A percentile compares a stretch with the other conserved stretches of the same genome.
Evolutionary conservation across 2,888 invertebrate genomes (phyloP).

Genomic region (Heteromurus nitidus): DNA sequence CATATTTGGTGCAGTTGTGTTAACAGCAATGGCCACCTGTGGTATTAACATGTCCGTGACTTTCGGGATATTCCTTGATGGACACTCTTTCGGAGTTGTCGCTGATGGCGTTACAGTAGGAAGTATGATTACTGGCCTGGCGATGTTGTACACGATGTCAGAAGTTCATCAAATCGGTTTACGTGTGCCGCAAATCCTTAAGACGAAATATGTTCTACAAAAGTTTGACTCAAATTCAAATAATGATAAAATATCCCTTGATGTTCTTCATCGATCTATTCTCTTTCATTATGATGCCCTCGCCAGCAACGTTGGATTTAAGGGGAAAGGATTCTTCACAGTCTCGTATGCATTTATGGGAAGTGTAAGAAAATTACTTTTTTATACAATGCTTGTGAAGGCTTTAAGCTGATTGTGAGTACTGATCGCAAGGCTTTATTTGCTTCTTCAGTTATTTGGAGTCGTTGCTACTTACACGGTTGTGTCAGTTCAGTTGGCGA

Average conservation of each 20-base stretch:
- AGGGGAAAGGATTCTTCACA: conserved; percentile 20
- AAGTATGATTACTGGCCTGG: background rate
- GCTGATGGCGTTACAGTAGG: background rate
- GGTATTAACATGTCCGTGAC: background rate
- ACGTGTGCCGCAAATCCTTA: background rate
- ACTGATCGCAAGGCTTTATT: background rate
- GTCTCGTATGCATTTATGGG: conserved; percentile 11
- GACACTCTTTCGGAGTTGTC: background rate
- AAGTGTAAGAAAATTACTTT: conserved; percentile 1
- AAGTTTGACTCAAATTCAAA: background rate
- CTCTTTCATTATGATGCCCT: conserved; percentile 20
- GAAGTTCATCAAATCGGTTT: background rate
- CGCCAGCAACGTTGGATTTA: conserved; percentile 7
- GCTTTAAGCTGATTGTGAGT: background rate
- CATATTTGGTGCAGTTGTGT: background rate
- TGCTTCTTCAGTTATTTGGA: conserved; percentile 24
- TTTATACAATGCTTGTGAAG: too few species aligned
- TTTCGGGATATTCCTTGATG: background rate
- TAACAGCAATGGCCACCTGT: background rate
- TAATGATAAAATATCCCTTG: background rate
- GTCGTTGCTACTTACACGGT: conserved; percentile 9
- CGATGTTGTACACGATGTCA: background rate
- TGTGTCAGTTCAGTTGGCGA: background rate
- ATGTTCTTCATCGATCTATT: conserved; percentile 5
- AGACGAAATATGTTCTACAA: background rate